These are phyloP conservation scores for Aplocera efformata DNA, from an alignment of 2,888 invertebrate genomes.

Conservation along the genomic window DNA sequence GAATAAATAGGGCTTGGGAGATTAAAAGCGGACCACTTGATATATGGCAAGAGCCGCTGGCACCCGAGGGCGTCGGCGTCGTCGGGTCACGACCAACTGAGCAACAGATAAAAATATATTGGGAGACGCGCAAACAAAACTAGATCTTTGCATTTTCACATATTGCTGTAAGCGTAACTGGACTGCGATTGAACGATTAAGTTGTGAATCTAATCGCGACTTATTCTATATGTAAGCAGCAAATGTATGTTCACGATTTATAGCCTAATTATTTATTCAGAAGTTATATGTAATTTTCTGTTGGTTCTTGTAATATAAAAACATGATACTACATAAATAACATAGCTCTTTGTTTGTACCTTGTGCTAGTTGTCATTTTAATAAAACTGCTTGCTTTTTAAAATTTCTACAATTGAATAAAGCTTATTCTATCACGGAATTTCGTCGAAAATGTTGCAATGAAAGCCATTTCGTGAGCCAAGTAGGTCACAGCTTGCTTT, in stretches of 20 bases:
- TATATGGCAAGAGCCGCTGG: conserved; percentile 55
- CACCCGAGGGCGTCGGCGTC: conserved; percentile 41
- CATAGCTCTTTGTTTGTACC: too few species aligned
- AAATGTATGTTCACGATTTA: too few species aligned
- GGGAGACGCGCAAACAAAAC: conserved; percentile 42
- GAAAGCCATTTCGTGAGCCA: conserved; percentile 17
- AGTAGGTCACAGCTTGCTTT: conserved; percentile 25
- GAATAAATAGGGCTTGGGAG: conserved; percentile 73
- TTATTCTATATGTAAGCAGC: too few species aligned
- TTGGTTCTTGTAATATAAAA: too few species aligned
- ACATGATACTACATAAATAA: too few species aligned
- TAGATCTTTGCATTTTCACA: conserved; percentile 24
- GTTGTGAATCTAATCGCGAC: too few species aligned
- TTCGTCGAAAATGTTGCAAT: conserved; percentile 19
- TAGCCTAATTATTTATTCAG: too few species aligned
- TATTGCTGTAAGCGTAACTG: conserved; percentile 4
- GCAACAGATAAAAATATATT: conserved; percentile 47
- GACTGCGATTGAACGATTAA: neutral
- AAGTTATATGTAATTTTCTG: too few species aligned
- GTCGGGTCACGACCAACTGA: conserved; percentile 37
- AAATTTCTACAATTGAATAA: conserved; percentile 18
- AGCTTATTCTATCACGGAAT: conserved; percentile 19
- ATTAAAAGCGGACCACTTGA: conserved; percentile 69
- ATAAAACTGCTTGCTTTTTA: neutral
- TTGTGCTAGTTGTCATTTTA: too few species aligned